Evolutionary conservation across 2,797 vertebrate genomes (phyloP), one percentile per base, ranked within the genome.

Genomic region (Chaetophractus vellerosus): DNA sequence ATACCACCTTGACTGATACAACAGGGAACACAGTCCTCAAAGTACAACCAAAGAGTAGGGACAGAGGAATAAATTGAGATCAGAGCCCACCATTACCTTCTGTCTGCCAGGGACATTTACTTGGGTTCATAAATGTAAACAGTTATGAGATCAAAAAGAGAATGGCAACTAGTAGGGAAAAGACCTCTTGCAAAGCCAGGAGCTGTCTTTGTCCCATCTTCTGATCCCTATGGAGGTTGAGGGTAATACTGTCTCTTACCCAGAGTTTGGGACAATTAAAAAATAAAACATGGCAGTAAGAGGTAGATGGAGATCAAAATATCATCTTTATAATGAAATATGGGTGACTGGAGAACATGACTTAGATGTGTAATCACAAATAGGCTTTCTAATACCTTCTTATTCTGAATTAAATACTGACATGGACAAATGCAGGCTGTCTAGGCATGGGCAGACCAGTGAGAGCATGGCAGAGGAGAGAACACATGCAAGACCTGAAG

Each of bases 281-380:
- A 94, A 76, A 84, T 48, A 89, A 91, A 76, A 88, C 18, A 90
- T 59, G 71, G 24, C 24, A 90, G 28, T 85, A 57, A 92, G 48
- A 41, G 16, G 83, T 86, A 88, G 72, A 91, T 50, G 28, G 52
- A 95, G 41, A 95, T 33, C 26, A 95, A 88, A 92, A 68, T 82
- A 55, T 33, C 16, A 78, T 64, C 71, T 92, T 93, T 72, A 45
- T 24, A 86, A 12, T 87, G 68, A 38, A n/a, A 71, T 19, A 71
- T 92, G 48, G 66, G 24, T 90, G 38, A 88, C 48, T 80, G 11
- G 11, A 90, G 66, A 94, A 93, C 19, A 89, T 9, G 52, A 61
- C 61, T 95, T 72, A 91, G 36, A 72, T 69, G n/a, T 71, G 28
- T 24, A 55, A 79, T 76, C 86, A 88, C 50, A 84, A 63, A 86